These are phyloP conservation scores for Andrena flavipes DNA, from an alignment of 2,888 invertebrate species.

Conservation along the genomic window DNA sequence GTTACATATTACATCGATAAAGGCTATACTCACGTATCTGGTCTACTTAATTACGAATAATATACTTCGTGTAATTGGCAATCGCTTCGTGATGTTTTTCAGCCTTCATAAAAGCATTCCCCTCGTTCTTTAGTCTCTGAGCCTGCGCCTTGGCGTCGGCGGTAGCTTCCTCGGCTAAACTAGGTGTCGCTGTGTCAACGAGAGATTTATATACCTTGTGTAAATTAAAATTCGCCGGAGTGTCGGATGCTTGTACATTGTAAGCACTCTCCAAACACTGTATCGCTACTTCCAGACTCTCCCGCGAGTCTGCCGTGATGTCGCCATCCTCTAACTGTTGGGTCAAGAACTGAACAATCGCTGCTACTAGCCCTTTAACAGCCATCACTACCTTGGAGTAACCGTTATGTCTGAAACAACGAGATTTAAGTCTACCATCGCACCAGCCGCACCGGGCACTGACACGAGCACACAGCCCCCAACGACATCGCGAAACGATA, in stretches of 20 bases:
- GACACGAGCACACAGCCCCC: neutral
- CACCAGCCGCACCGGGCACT: neutral
- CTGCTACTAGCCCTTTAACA: slow-evolving; percentile 85
- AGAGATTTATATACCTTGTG: slow-evolving; percentile 85
- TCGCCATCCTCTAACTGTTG: slow-evolving; percentile 86
- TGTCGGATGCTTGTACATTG: slow-evolving; percentile 87
- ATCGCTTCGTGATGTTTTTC: slow-evolving; percentile 93
- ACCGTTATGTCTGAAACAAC: slow-evolving; percentile 37
- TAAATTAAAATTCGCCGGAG: slow-evolving; percentile 83
- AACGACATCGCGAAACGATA: neutral
- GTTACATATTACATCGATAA: neutral
- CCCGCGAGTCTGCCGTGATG: slow-evolving; percentile 86
- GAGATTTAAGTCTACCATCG: neutral
- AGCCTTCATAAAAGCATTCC: slow-evolving; percentile 95
- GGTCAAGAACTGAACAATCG: slow-evolving; percentile 87
- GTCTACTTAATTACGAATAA: slow-evolving; percentile 4
- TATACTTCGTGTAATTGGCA: slow-evolving; percentile 90
- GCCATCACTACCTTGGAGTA: slow-evolving; percentile 73
- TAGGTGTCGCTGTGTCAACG: slow-evolving; percentile 71
- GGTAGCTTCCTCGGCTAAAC: slow-evolving; percentile 80
- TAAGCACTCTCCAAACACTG: slow-evolving; percentile 98
- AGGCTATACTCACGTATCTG: slow-evolving; percentile 21
- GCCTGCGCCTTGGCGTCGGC: slow-evolving; percentile 89
- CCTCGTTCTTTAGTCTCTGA: slow-evolving; percentile 94
- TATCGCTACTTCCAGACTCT: slow-evolving; percentile 96